These are phyloP conservation scores for Burhinus oedicnemus DNA, from an alignment of 2,113 vertebrate species.

Conservation along the genomic window DNA sequence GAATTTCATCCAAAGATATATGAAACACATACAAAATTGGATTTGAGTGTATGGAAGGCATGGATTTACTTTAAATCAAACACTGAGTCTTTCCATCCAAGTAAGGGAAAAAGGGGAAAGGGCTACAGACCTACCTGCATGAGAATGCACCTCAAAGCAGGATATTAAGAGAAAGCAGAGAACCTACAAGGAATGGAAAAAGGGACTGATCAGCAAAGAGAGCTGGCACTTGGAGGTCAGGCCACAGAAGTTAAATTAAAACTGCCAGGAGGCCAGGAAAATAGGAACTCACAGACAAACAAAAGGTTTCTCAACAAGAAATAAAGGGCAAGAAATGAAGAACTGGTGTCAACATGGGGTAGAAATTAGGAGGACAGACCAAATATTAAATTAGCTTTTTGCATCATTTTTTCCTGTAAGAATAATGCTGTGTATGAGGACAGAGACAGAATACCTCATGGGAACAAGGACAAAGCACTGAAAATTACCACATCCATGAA, in stretches of 20 bases:
- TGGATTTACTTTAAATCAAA: constrained; percentile 23
- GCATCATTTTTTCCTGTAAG: constrained; percentile 52
- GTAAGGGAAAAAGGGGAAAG: constrained; percentile 20
- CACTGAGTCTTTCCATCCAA: background rate
- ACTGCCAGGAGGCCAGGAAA: constrained; percentile 30
- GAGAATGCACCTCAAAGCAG: constrained; percentile 66
- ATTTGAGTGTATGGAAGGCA: background rate
- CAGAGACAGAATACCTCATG: constrained; percentile 47
- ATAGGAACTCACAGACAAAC: constrained; percentile 27
- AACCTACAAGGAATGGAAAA: constrained; percentile 67
- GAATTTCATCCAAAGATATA: constrained; percentile 23
- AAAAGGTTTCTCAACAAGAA: constrained; percentile 43
- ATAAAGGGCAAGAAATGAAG: constrained; percentile 24
- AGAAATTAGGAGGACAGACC: constrained; percentile 17
- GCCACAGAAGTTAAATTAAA: constrained; percentile 1
- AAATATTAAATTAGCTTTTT: constrained; percentile 35
- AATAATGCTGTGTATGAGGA: constrained; percentile 8
- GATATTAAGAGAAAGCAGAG: constrained; percentile 55
- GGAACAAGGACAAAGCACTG: constrained; percentile 59
- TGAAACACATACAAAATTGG: constrained; percentile 43
- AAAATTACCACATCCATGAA: constrained; percentile 61
- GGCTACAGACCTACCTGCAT: constrained; percentile 62
- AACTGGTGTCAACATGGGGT: background rate
- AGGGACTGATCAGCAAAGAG: constrained; percentile 48
- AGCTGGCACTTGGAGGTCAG: constrained; percentile 39